phyloP scores from a whole-genome alignment of 2,113 vertebrate species.

The Glaucomys volans region DNA sequence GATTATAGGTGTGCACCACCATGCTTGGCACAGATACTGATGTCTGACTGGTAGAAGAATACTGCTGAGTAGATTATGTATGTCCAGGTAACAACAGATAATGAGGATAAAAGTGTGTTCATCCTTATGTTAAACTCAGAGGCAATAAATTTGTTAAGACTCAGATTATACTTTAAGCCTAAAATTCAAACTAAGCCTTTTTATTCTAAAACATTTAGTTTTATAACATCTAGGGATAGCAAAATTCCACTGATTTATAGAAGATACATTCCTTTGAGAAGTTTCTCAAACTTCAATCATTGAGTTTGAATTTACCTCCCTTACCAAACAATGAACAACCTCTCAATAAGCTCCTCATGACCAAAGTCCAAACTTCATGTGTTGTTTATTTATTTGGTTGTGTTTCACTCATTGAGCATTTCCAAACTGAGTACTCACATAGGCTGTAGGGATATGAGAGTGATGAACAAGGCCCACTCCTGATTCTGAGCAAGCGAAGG shows the following conservation, averaged over 20 bases:
- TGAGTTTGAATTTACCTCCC: not conserved
- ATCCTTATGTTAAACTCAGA: not conserved
- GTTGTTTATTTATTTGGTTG: not conserved
- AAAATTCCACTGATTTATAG: not conserved
- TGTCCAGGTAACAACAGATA: not conserved
- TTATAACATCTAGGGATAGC: not conserved
- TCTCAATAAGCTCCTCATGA: not conserved
- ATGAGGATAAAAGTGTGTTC: not conserved
- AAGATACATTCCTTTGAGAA: not conserved
- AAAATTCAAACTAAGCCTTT: not conserved
- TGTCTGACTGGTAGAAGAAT: not conserved
- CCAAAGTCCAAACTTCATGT: not conserved
- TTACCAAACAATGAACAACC: not conserved
- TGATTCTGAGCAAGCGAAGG: not conserved
- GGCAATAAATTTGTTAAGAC: not conserved
- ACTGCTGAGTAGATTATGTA: not conserved
- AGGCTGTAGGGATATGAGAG: not conserved
- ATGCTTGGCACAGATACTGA: not conserved
- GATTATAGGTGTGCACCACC: too few species aligned
- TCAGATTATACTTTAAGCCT: not conserved
- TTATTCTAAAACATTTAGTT: constrained; percentile 7
- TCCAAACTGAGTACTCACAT: not conserved
- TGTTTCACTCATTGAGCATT: not conserved
- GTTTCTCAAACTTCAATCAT: not conserved
- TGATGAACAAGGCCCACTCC: not conserved